phyloP scores from a whole-genome alignment of 1,140 invertebrate genomes.

The honey bee (Apis mellifera) region DNA sequence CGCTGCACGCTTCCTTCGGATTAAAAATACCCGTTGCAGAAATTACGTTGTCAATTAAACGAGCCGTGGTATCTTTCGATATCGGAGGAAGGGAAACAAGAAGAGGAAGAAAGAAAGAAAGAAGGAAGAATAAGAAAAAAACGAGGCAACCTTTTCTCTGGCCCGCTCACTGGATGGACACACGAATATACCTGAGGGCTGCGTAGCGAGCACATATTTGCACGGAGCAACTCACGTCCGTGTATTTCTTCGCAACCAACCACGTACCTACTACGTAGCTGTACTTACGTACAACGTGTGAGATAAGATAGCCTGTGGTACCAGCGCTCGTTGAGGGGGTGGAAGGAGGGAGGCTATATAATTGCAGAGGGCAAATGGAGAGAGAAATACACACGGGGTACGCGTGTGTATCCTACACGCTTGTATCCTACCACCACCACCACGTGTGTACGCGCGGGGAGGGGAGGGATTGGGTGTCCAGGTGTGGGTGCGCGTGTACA shows the following conservation, averaged over 20 bases:
- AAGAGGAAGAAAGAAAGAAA: not conserved
- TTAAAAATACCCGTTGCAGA: constrained; percentile 28
- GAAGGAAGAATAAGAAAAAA: not conserved
- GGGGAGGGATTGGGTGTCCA: not conserved
- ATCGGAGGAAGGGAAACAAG: constrained; percentile 18
- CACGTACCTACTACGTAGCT: constrained; percentile 62
- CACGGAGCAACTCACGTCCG: constrained; percentile 58
- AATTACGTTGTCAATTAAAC: constrained; percentile 42
- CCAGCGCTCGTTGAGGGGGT: constrained; percentile 27
- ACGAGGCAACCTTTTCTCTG: not conserved
- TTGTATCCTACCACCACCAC: not conserved
- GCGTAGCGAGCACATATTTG: constrained; percentile 44
- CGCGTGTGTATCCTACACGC: constrained; percentile 4
- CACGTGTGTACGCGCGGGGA: constrained; percentile 7
- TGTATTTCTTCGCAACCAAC: constrained; percentile 47
- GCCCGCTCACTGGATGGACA: constrained; percentile 27
- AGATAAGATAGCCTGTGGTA: constrained; percentile 64
- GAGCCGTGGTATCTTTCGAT: constrained; percentile 16
- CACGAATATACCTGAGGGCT: constrained; percentile 22
- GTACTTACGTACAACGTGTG: constrained; percentile 62
- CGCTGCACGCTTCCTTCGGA: not conserved
- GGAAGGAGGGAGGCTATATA: constrained; percentile 49
- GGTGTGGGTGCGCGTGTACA: constrained; percentile 5
- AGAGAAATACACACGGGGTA: constrained; percentile 39
- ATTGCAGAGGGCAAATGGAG: constrained; percentile 61